phyloP scores from a whole-genome alignment of 2,113 vertebrate genomes.

The Corapipo altera region DNA sequence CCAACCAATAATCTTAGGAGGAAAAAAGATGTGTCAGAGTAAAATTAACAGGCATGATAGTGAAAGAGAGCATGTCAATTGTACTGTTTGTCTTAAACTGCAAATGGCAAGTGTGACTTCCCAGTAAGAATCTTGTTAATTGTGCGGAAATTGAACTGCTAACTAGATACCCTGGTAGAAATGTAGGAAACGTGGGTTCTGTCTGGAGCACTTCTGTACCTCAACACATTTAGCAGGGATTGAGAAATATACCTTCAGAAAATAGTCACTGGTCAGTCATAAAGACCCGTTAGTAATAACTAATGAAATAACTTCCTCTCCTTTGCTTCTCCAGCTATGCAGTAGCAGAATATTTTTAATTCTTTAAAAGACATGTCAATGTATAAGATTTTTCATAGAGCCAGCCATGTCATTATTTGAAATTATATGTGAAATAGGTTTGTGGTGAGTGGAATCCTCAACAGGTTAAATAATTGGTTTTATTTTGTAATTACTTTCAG shows the following conservation, averaged over 20 bases:
- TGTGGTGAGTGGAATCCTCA: neutral
- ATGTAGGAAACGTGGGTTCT: neutral
- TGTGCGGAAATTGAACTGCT: neutral
- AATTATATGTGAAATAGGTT: neutral
- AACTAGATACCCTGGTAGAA: neutral
- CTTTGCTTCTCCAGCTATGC: neutral
- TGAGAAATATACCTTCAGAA: neutral
- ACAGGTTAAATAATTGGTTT: neutral
- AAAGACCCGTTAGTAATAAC: neutral
- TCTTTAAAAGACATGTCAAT: neutral
- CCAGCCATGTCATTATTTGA: neutral
- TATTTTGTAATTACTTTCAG: neutral
- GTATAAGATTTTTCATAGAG: neutral
- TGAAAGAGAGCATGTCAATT: neutral
- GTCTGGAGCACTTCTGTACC: neutral
- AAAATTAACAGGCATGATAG: neutral
- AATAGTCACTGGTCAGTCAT: neutral
- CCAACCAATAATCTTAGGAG: neutral
- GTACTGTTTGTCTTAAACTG: neutral
- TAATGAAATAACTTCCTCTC: neutral
- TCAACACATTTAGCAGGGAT: neutral
- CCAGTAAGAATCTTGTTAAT: neutral
- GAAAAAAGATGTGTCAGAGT: neutral
- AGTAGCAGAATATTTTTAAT: neutral
- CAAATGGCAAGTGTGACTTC: neutral